Evolutionary conservation across 2,797 vertebrate genomes (phyloP).

Genomic region (Hypotaenidia philippensis): DNA sequence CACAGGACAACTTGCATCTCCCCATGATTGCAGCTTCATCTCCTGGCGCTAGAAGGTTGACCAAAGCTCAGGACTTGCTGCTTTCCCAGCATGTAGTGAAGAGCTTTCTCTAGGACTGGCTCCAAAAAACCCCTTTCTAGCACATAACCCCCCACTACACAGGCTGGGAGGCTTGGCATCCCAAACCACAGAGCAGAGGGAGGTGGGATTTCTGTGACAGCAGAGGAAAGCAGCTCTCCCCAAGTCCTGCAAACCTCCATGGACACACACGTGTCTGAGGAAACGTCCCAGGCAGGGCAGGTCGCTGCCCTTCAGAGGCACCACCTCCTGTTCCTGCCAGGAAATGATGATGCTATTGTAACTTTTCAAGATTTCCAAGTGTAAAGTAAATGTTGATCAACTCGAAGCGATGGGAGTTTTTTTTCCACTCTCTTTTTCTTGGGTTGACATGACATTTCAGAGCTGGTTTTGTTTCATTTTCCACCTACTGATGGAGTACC

Average conservation of each 20-base stretch:
- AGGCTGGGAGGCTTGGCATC: not conserved
- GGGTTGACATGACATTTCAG: not conserved
- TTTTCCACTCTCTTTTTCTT: not conserved
- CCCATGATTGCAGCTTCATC: accelerated
- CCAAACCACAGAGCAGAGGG: accelerated
- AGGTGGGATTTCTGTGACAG: not conserved
- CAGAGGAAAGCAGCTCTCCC: not conserved
- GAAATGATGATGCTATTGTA: not conserved
- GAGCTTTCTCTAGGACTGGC: not conserved
- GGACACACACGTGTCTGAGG: accelerated
- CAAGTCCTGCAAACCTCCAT: not conserved
- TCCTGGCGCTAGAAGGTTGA: not conserved
- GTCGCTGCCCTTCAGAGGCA: not conserved
- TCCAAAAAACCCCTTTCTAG: not conserved
- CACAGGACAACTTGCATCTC: not conserved
- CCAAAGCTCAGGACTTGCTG: not conserved
- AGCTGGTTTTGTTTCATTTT: not conserved
- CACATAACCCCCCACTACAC: not conserved
- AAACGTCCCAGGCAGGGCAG: not conserved
- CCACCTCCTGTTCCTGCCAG: not conserved
- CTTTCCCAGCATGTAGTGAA: not conserved
- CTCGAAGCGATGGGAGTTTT: not conserved
- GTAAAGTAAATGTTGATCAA: not conserved
- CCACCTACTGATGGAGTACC: accelerated
- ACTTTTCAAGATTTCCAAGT: not conserved